Percentiles rank a stretch among this genome's conserved stretches.
phyloP scores from a whole-genome alignment of 2,888 invertebrate genomes.

The Lasioglossum lativentre region DNA sequence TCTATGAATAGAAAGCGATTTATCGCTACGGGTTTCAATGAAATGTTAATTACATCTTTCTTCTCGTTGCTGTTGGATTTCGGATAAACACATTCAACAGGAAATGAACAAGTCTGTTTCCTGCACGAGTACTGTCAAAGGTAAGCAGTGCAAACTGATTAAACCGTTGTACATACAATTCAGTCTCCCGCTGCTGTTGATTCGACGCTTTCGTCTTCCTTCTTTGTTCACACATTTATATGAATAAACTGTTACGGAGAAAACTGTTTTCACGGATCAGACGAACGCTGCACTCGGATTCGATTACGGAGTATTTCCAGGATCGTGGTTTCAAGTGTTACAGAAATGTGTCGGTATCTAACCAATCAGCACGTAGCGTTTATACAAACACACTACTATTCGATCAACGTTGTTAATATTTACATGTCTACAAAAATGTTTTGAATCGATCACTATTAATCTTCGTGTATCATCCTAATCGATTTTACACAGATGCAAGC shows the following conservation, averaged over 20 bases:
- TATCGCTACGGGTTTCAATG: neutral
- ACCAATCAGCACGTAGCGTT: too few species aligned
- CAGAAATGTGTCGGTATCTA: neutral
- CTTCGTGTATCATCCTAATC: too few species aligned
- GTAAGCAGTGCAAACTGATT: constrained; percentile 16
- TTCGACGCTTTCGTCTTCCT: neutral
- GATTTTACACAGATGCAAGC: neutral
- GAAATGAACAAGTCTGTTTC: constrained; percentile 7
- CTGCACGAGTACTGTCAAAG: neutral
- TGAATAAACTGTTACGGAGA: neutral
- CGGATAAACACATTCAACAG: neutral
- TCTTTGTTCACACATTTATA: neutral
- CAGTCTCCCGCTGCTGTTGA: neutral
- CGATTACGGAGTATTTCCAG: neutral
- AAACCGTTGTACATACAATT: neutral
- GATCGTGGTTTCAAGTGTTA: neutral
- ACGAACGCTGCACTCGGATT: neutral
- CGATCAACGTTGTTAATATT: neutral
- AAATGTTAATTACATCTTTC: constrained; percentile 4
- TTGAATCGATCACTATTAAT: neutral
- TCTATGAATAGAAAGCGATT: neutral
- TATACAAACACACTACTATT: too few species aligned
- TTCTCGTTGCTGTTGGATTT: neutral
- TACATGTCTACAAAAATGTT: neutral
- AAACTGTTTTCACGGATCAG: neutral